Conservation (phyloP, 2,113 vertebrate species). For the Oplegnathus fasciatus region DNA sequence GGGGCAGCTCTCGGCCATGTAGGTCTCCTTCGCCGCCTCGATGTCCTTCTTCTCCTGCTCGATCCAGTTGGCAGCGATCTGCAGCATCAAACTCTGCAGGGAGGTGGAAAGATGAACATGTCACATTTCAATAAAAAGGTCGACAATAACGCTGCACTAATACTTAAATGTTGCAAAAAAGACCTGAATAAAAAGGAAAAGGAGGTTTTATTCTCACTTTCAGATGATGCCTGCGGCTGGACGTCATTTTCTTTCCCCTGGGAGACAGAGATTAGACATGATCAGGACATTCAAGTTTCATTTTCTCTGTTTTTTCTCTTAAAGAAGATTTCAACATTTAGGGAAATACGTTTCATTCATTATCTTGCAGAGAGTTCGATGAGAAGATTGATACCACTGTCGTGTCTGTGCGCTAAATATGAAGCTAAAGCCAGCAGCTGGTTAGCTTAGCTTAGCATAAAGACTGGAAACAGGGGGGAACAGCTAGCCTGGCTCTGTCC, state of each 20-base stretch:
- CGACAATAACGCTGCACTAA: fast-evolving
- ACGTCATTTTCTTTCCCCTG: conserved; percentile 88
- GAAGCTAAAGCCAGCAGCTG: background rate
- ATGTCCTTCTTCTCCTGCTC: conserved; percentile 87
- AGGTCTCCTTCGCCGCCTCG: conserved; percentile 84
- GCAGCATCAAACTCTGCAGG: conserved; percentile 92
- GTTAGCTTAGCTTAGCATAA: conserved; percentile 10
- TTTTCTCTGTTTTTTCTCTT: too few relatives aligned
- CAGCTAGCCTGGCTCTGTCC: background rate
- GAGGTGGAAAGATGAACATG: background rate
- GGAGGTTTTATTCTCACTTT: conserved; percentile 85
- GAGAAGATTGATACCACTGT: background rate
- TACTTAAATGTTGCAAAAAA: too few relatives aligned
- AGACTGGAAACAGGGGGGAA: background rate
- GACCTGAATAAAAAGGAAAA: too few relatives aligned
- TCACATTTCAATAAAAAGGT: background rate
- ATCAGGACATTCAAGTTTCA: background rate
- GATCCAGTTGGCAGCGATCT: conserved; percentile 88
- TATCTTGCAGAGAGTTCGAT: too few relatives aligned
- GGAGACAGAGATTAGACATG: background rate
- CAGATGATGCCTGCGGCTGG: conserved; percentile 92
- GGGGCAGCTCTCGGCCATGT: conserved; percentile 88
- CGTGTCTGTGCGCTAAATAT: background rate
- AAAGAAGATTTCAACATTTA: background rate
- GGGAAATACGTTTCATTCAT: too few relatives aligned